Percentiles rank a stretch among this genome's conserved stretches.
Conservation (phyloP, 2,888 invertebrate species). For the Dromius quadrimaculatus region DNA sequence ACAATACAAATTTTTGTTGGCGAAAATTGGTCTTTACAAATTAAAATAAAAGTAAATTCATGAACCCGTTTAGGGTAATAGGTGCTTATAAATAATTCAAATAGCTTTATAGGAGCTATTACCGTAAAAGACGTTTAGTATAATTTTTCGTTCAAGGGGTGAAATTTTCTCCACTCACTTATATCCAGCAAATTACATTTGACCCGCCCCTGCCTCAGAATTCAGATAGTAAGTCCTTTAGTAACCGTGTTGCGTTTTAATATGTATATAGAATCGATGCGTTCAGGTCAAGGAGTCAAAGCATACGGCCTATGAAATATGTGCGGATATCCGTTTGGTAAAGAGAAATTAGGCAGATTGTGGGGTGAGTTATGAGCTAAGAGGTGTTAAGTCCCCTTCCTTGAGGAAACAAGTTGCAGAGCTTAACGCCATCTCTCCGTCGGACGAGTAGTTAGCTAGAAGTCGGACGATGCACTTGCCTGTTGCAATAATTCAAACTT, state of each 20-base stretch:
- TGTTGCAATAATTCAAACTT: constrained; percentile 40
- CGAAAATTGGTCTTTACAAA: too few species aligned
- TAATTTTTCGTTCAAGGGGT: too few species aligned
- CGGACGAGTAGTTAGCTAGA: constrained; percentile 1
- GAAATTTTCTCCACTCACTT: background rate
- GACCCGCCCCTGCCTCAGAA: background rate
- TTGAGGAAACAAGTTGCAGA: constrained; percentile 19
- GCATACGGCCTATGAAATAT: constrained; percentile 55
- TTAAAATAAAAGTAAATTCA: too few species aligned
- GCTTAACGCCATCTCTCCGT: constrained; percentile 17
- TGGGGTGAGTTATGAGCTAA: constrained; percentile 59
- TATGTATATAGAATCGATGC: constrained; percentile 41
- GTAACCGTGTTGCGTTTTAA: constrained; percentile 19
- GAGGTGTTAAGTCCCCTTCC: constrained; percentile 57
- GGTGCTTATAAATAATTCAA: too few species aligned
- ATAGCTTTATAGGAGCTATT: too few species aligned
- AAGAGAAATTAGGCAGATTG: constrained; percentile 60
- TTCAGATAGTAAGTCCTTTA: too few species aligned
- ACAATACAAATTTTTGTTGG: too few species aligned
- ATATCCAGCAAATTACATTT: constrained; percentile 17
- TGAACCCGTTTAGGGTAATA: too few species aligned
- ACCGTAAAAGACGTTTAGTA: too few species aligned
- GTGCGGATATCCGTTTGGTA: constrained; percentile 58
- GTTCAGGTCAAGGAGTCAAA: constrained; percentile 35
- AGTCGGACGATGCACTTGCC: constrained; percentile 9